Conservation (phyloP, 2,797 vertebrate species). For the Sebastes glaucus region DNA sequence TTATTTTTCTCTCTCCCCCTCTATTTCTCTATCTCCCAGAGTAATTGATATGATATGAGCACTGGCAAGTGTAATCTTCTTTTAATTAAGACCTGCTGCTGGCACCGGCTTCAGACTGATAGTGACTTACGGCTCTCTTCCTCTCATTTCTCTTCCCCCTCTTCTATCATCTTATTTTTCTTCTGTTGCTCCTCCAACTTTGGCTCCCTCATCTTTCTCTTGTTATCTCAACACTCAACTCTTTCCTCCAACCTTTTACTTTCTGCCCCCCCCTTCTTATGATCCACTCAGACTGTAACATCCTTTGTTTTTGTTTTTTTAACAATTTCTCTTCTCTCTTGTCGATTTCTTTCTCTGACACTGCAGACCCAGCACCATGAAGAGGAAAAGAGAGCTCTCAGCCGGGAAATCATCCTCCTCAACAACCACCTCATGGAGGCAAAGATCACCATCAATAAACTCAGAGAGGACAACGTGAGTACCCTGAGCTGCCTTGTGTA, state of each 20-base stretch:
- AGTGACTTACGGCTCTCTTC: conserved; percentile 55
- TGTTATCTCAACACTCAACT: conserved; percentile 34
- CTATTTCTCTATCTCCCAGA: conserved; percentile 40
- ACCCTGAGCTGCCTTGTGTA: background rate
- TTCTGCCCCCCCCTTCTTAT: conserved; percentile 10
- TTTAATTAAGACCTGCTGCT: conserved; percentile 79
- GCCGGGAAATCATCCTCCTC: conserved; percentile 93
- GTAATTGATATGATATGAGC: conserved; percentile 77
- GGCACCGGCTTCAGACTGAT: conserved; percentile 50
- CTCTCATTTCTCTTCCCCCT: conserved; percentile 52
- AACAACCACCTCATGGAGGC: conserved; percentile 98
- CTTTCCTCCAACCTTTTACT: conserved; percentile 17
- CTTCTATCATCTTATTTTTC: conserved; percentile 47
- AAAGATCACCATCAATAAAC: conserved; percentile 95
- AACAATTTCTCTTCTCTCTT: background rate
- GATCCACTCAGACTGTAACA: background rate
- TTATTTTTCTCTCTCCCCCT: conserved; percentile 10
- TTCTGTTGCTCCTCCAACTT: conserved; percentile 43
- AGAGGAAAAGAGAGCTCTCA: conserved; percentile 94
- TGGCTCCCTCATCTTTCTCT: conserved; percentile 30
- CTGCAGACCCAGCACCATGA: conserved; percentile 92
- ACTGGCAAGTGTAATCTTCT: conserved; percentile 75
- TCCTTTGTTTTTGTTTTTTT: background rate
- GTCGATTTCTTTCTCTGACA: background rate
- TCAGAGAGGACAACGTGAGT: conserved; percentile 97